Conservation (phyloP, 2,888 invertebrate species). For the Cotesia congregata region DNA sequence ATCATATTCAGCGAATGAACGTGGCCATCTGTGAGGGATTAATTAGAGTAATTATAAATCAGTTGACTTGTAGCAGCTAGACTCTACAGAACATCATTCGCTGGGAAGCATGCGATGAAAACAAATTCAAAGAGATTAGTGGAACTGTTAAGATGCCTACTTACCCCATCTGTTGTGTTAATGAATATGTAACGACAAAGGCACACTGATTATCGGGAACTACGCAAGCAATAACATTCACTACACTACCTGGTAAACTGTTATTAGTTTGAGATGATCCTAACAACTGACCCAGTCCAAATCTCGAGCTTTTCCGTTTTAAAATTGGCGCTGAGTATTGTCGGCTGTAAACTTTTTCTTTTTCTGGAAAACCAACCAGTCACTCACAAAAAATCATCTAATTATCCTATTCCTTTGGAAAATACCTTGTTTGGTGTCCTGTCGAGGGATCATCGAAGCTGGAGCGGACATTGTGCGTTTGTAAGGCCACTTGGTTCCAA, state of each 20-base stretch:
- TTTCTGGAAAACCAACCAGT: conserved; percentile 71
- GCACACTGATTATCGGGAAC: conserved; percentile 48
- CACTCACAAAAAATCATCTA: background rate
- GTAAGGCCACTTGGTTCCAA: conserved; percentile 95
- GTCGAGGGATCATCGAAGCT: conserved; percentile 83
- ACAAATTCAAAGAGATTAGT: background rate
- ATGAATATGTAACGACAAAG: conserved; percentile 36
- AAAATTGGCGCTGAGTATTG: conserved; percentile 97
- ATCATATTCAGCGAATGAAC: conserved; percentile 86
- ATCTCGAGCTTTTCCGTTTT: conserved; percentile 92
- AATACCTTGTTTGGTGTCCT: conserved; percentile 79
- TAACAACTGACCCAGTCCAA: conserved; percentile 90
- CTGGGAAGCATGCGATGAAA: conserved; percentile 24
- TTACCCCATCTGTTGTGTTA: background rate
- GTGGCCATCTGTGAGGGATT: conserved; percentile 78
- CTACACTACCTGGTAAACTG: conserved; percentile 76
- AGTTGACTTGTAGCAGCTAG: background rate
- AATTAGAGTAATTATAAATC: conserved; percentile 8
- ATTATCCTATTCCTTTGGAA: background rate
- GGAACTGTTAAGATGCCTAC: background rate
- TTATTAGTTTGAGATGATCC: conserved; percentile 74
- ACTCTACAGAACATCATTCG: background rate
- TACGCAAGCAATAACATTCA: conserved; percentile 53
- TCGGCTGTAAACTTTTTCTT: conserved; percentile 89
- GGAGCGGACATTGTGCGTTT: conserved; percentile 95